Evolutionary conservation across 1,140 invertebrate species (phyloP).

Genomic region (Sipha flava): DNA sequence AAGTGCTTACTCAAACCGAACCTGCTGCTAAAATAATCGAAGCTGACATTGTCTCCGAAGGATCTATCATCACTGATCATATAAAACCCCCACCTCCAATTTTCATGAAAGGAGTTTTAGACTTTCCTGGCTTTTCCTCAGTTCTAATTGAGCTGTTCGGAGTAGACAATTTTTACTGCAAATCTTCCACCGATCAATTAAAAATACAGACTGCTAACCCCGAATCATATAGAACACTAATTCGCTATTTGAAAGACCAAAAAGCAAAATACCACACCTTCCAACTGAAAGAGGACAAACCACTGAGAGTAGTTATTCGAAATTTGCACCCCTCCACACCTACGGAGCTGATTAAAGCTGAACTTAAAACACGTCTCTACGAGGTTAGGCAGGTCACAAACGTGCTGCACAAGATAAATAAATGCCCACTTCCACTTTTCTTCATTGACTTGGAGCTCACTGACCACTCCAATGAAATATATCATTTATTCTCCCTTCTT

Average conservation of each 20-base stretch:
- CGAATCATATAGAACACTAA: neutral
- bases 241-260: neutral
- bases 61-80: neutral
- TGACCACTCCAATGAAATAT: slow-evolving; percentile 42
- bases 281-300: neutral
- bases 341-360: neutral
- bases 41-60: neutral
- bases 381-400: neutral
- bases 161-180: neutral
- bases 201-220: neutral
- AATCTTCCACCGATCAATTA: neutral
- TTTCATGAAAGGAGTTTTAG: neutral
- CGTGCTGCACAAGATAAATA: slow-evolving; percentile 35
- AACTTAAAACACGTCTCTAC: neutral
- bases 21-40: neutral
- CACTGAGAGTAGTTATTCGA: neutral
- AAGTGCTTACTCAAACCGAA: too few relatives aligned
- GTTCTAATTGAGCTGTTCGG: neutral
- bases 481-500: slow-evolving; percentile 34
- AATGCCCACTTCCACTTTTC: slow-evolving; percentile 41
- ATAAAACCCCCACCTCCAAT: neutral
- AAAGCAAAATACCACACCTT: neutral
- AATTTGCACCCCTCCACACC: neutral
- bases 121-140: neutral
- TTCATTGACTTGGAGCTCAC: slow-evolving; percentile 41